Conservation (phyloP, 1,140 invertebrate genomes). For the Trachelipus rathkii region DNA sequence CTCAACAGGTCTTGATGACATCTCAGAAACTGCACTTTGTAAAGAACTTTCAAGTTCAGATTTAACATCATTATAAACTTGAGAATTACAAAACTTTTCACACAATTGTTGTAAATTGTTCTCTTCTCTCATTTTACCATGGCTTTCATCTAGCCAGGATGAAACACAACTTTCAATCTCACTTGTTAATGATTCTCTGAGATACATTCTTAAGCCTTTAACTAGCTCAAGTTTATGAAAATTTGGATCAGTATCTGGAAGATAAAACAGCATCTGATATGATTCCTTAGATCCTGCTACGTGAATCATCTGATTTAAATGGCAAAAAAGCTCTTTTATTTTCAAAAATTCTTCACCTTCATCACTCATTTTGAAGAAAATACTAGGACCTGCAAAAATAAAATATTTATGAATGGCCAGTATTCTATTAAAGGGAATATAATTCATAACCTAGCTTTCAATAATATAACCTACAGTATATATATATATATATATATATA, state of each 20-base stretch:
- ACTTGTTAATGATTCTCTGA: slow-evolving; percentile 26
- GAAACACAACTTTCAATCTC: slow-evolving; percentile 31
- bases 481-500: no score
- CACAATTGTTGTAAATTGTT: slow-evolving; percentile 35
- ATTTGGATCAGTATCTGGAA: slow-evolving; percentile 42
- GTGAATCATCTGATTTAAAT: slow-evolving; percentile 41
- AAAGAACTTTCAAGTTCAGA: slow-evolving; percentile 28
- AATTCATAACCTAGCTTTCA: no score
- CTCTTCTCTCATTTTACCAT: slow-evolving; percentile 40
- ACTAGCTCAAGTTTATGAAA: slow-evolving; percentile 42
- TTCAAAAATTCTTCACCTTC: no score
- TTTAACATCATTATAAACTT: slow-evolving; percentile 29
- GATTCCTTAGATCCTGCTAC: slow-evolving; percentile 41
- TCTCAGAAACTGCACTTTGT: slow-evolving; percentile 24
- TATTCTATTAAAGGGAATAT: no score
- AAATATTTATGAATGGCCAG: no score
- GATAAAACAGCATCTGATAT: slow-evolving; percentile 39
- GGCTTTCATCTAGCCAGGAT: slow-evolving; percentile 33
- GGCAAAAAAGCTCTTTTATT: slow-evolving; percentile 39
- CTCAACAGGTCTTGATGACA: slow-evolving; percentile 35
- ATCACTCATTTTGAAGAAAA: no score
- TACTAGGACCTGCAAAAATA: no score
- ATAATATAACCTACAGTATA: no score
- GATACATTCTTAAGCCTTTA: slow-evolving; percentile 31
- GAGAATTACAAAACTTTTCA: slow-evolving; percentile 24